Evolutionary conservation across 2,888 invertebrate genomes (phyloP).

Genomic region (Nomada hirtipes): DNA sequence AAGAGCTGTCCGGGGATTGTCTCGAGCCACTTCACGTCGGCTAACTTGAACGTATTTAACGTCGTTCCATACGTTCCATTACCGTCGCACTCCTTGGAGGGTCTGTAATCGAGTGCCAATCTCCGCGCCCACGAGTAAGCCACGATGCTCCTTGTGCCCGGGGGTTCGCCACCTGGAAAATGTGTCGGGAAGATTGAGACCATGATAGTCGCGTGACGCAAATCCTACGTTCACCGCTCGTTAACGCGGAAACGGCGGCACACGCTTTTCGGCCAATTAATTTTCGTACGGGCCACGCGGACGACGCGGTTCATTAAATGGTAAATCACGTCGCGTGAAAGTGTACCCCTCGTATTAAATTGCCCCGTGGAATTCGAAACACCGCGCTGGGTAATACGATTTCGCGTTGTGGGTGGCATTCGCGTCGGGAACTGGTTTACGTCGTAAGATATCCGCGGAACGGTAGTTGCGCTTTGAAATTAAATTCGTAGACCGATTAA

Average conservation of each 20-base stretch:
- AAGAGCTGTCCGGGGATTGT: slow-evolving; percentile 81
- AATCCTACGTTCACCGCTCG: slow-evolving; percentile 18
- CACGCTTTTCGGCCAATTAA: slow-evolving; percentile 37
- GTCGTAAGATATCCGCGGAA: too few species aligned
- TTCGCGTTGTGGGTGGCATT: background rate
- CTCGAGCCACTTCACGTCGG: slow-evolving; percentile 78
- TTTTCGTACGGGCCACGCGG: slow-evolving; percentile 10
- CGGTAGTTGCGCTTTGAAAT: too few species aligned
- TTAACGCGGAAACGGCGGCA: slow-evolving; percentile 35
- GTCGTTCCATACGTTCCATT: slow-evolving; percentile 73
- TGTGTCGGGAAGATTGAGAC: slow-evolving; percentile 51
- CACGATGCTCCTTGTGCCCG: slow-evolving; percentile 86
- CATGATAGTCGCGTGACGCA: slow-evolving; percentile 44
- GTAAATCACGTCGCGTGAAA: background rate
- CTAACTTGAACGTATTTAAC: slow-evolving; percentile 71
- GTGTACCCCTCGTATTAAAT: background rate
- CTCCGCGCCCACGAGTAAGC: slow-evolving; percentile 86
- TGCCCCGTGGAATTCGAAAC: background rate
- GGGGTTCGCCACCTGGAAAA: slow-evolving; percentile 77
- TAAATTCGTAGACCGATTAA: too few species aligned
- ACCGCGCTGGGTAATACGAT: background rate
- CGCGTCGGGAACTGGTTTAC: too few species aligned
- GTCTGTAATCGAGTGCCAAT: slow-evolving; percentile 82
- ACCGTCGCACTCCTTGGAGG: slow-evolving; percentile 78
- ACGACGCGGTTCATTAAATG: background rate